Percentiles rank a stretch among this genome's conserved stretches.
These are phyloP conservation scores for Gymnorhina tibicen DNA, from an alignment of 2,113 vertebrate genomes.

Conservation along the genomic window DNA sequence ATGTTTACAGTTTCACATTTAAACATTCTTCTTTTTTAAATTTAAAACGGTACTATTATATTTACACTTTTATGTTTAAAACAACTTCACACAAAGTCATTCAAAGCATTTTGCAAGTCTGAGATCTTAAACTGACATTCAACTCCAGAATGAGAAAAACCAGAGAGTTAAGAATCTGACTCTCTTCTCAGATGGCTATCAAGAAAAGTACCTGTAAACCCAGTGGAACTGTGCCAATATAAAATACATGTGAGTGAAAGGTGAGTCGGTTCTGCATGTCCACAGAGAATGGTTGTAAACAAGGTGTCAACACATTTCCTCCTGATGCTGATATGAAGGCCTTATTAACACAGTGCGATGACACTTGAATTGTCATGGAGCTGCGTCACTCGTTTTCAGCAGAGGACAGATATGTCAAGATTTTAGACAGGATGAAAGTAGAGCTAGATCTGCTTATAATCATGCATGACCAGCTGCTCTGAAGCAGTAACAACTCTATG, in stretches of 20 bases:
- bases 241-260: neutral
- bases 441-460: constrained; percentile 20
- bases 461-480: constrained; percentile 19
- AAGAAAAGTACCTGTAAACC: neutral
- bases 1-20: neutral
- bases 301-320: constrained; percentile 19
- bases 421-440: constrained; percentile 18
- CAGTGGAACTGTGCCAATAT: neutral
- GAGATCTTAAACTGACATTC: neutral
- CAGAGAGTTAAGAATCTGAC: neutral
- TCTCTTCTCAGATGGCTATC: neutral
- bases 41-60: neutral
- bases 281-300: constrained; percentile 18
- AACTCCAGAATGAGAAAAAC: neutral
- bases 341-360: neutral
- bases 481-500: neutral
- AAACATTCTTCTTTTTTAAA: neutral
- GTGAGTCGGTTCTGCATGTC: neutral
- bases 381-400: neutral
- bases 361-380: constrained; percentile 32
- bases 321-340: neutral
- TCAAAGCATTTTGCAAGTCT: neutral
- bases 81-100: neutral
- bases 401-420: constrained; percentile 23
- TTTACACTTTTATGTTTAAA: neutral